Percentiles rank a stretch among this genome's conserved stretches.
Conservation (phyloP, 2,888 invertebrate species). For the Acronicta psi region DNA sequence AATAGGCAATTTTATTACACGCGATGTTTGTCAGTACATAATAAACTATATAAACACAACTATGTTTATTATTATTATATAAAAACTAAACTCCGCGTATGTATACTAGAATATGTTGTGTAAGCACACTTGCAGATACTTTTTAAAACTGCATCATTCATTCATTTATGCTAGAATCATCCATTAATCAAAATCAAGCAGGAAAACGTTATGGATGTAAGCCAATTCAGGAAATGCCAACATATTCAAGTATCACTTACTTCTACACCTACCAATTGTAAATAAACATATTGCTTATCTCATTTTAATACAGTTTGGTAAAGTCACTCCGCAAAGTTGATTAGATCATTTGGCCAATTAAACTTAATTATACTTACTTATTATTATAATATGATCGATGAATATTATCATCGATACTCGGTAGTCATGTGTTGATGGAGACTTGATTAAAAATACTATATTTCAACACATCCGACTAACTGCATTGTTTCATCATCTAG, state of each 20-base stretch:
- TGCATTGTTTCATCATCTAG: slow-evolving; percentile 14
- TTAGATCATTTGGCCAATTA: slow-evolving; percentile 74
- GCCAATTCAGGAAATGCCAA: neutral
- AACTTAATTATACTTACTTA: slow-evolving; percentile 62
- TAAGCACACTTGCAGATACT: neutral
- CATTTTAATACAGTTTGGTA: slow-evolving; percentile 76
- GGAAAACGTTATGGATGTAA: neutral
- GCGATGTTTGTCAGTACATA: slow-evolving; percentile 61
- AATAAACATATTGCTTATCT: slow-evolving; percentile 57
- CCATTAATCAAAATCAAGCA: neutral
- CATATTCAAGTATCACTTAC: slow-evolving; percentile 37
- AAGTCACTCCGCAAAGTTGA: slow-evolving; percentile 61
- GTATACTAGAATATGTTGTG: slow-evolving; percentile 38
- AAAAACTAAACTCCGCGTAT: slow-evolving; percentile 55
- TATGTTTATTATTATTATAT: slow-evolving; percentile 67
- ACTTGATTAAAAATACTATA: slow-evolving; percentile 19
- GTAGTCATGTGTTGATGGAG: slow-evolving; percentile 8
- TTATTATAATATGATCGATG: slow-evolving; percentile 26
- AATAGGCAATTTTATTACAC: slow-evolving; percentile 63
- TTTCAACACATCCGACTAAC: slow-evolving; percentile 3
- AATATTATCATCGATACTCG: slow-evolving; percentile 14
- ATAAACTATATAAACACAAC: slow-evolving; percentile 80
- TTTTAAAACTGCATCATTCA: neutral
- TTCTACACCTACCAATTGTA: slow-evolving; percentile 49
- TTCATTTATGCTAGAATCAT: too few species aligned